Percentiles rank a stretch among this genome's conserved stretches.
phyloP scores from a whole-genome alignment of 2,888 invertebrate genomes.

The Erpobdella octoculata region DNA sequence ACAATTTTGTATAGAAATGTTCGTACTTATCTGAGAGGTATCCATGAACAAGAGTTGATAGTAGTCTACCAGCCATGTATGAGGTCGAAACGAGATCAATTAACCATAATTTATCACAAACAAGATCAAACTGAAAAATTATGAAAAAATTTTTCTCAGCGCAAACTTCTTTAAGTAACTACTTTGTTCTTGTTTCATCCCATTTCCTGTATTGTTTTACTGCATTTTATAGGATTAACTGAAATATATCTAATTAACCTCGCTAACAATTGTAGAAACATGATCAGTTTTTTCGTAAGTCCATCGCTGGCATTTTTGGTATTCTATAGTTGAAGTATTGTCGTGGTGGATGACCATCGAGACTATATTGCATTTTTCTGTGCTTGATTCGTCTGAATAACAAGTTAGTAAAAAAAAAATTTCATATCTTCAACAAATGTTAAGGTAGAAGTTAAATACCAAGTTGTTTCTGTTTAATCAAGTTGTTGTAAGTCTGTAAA shows the following conservation, averaged over 20 bases:
- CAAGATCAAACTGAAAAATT: conserved; percentile 30
- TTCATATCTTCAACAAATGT: too few relatives aligned
- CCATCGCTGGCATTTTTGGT: conserved; percentile 30
- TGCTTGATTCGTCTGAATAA: too few relatives aligned
- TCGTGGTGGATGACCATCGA: too few relatives aligned
- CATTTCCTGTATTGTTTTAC: neutral
- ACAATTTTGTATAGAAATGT: neutral
- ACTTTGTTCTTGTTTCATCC: neutral
- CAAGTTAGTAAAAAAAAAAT: too few relatives aligned
- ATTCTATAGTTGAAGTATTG: too few relatives aligned
- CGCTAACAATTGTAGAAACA: conserved; percentile 29
- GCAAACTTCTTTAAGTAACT: too few relatives aligned
- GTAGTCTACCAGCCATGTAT: conserved; percentile 32
- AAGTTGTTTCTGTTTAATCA: too few relatives aligned
- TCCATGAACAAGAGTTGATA: conserved; percentile 30
- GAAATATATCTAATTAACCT: conserved; percentile 10
- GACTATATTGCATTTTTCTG: too few relatives aligned
- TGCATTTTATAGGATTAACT: neutral
- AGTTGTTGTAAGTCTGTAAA: too few relatives aligned
- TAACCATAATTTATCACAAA: conserved; percentile 31
- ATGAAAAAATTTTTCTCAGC: neutral
- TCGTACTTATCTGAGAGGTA: conserved; percentile 32
- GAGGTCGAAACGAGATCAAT: conserved; percentile 32
- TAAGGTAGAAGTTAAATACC: too few relatives aligned
- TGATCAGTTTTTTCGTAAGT: conserved; percentile 28